These are phyloP conservation scores for Synanthedon andrenaeformis DNA, from an alignment of 2,888 invertebrate genomes.

Conservation along the genomic window DNA sequence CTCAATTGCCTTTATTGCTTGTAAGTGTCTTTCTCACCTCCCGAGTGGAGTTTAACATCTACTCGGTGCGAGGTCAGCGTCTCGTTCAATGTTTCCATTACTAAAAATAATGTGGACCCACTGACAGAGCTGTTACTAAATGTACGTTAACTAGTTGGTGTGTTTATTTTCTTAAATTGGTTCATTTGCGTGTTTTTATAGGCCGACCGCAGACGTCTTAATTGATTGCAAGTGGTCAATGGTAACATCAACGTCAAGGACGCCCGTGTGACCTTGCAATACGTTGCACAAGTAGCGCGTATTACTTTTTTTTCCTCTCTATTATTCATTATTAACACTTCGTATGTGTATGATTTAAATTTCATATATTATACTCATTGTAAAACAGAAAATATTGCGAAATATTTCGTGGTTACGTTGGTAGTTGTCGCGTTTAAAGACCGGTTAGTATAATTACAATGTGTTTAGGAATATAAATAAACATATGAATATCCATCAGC, in stretches of 20 bases:
- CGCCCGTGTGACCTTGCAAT: not conserved
- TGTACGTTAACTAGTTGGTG: not conserved
- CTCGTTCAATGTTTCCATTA: no score
- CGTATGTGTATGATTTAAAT: no score
- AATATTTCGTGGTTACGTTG: not conserved
- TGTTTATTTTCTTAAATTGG: not conserved
- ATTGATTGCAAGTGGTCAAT: not conserved
- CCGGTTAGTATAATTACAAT: not conserved
- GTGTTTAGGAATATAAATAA: constrained; percentile 8
- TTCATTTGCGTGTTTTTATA: not conserved
- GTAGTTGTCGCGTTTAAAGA: not conserved
- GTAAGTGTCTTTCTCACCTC: no score
- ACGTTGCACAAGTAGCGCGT: not conserved
- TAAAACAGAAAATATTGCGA: no score
- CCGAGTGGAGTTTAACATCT: no score
- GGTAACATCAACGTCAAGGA: not conserved
- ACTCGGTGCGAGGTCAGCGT: no score
- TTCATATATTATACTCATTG: no score
- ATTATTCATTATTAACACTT: no score
- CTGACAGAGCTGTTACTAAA: no score
- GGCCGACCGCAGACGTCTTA: not conserved
- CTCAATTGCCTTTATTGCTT: no score
- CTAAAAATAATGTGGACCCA: no score
- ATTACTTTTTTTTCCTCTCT: no score
- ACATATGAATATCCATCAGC: constrained; percentile 17